Base-by-base conservation (phyloP, 2,888 invertebrate species). In the Polyploca ridens region DNA sequence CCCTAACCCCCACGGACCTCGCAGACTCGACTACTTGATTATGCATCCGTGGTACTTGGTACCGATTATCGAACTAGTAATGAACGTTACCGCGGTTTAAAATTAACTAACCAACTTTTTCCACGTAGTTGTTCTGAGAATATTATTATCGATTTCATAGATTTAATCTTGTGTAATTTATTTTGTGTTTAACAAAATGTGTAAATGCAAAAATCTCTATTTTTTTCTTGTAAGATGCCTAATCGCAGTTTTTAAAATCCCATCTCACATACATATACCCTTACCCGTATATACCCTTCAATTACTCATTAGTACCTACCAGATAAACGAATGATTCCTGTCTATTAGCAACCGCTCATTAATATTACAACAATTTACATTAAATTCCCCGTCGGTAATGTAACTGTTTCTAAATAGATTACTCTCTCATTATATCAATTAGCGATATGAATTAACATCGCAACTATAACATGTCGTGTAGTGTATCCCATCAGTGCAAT, bases 21-120 rank as follows among this genome's bases (percentile, higher is more conserved):
- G 74, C 85, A 86, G 87, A 85, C 82, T 85, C 83, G 71, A 84
- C 90, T 90, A 90, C 92, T 93, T 90, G 90, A 92, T 90, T 93
- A 93, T 93, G 91, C 92, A 91, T 90, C 86, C 89, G 84, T 86
- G 87, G 88, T 89, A 87, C 91, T 90, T 85, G 87, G 86, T 73
- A 89, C 84, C 90, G 91, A 93, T 93, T 91, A 93, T 91, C 88
- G 89, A 91, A 91, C 90, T 90, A 89, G 90, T 92, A 91, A 91
- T 90, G 88, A 92, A 90, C 86, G 86, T 83, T 83, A 83, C 87
- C 81, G 80, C 81, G 78, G 27, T 75, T 78, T 81, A 81, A 85
- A 82, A 83, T 61, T 41, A 61, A 61, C 61, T 19, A 27, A 41
- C 78, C 77, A 81, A 80, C 69, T 72, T 71, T 72, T 64, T 62